Evolutionary conservation across 1,140 invertebrate genomes (phyloP), one percentile per base, ranked within the genome.

Genomic region (Homarus americanus): DNA sequence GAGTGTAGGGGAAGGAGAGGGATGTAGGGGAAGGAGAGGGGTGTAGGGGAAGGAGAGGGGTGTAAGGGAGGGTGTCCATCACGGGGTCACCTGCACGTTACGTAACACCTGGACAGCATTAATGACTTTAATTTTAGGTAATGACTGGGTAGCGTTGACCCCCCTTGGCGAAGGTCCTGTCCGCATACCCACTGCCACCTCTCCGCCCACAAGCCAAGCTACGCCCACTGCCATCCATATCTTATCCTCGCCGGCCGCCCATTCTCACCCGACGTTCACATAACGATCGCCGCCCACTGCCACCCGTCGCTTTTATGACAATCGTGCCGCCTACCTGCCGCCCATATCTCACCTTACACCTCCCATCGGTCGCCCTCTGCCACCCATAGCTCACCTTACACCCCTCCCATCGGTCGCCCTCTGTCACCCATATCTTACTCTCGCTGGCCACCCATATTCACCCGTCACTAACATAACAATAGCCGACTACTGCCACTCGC

Each of bases 91-190:
- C 73, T 15, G n/a, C 40, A 40, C 36, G 36, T 76, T 38, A 28
- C 63, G 28, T 82, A 82, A 82, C 40, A 36, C 32, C 24, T n/a
- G 40, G 40, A 36, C 79, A 34, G 41, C 83, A 85, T 85, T 75
- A 85, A 85, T 85, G 83, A 41, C 10, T 85, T 85, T 85, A 75
- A 85, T 85, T 85, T 85, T n/a, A 72, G 66, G 32, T 85, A 85
- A 85, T 85, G 38, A 53, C 72, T 49, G 83, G 69, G 83, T 85
- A 49, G 83, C 32, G 36, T 24, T 17, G 41, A 40, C 83, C 53
- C 66, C 75, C 76, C 76, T 28, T 28, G n/a, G 40, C 15, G 76
- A 79, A 17, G 76, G 44, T 36, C 40, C 76, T 44, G 40, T n/a
- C 53, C 53, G 53, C 53, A 15, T 4, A 28, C 40, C 10, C 76